Evolutionary conservation across 1,140 invertebrate species (phyloP).

Genomic region (Musca domestica): DNA sequence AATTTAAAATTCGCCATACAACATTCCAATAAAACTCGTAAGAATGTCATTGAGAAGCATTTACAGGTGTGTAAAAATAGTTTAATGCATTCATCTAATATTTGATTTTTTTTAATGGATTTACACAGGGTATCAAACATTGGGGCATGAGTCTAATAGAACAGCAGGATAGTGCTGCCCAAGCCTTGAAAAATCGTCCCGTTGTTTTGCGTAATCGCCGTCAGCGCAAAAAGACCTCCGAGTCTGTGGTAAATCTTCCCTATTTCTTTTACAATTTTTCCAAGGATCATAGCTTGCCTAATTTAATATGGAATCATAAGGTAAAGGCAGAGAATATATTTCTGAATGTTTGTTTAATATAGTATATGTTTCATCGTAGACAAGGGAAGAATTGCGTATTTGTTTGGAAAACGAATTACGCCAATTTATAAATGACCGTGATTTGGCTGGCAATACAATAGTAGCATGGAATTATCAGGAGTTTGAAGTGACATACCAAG

Average conservation of each 20-base stretch:
- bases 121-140: conserved; percentile 46
- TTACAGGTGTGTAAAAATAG: conserved; percentile 68
- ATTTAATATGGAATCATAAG: conserved; percentile 99
- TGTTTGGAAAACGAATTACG: conserved; percentile 92
- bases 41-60: conserved; percentile 73
- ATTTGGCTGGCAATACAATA: conserved; percentile 75
- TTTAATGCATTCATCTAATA: too few relatives aligned
- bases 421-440: conserved; percentile 85
- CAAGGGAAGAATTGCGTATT: conserved; percentile 90
- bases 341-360: background rate
- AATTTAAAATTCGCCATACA: conserved; percentile 94
- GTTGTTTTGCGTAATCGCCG: conserved; percentile 87
- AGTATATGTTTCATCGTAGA: conserved; percentile 63
- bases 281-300: conserved; percentile 91
- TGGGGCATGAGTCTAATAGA: conserved; percentile 53
- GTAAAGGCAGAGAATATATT: conserved; percentile 51
- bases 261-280: conserved; percentile 96
- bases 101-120: too few relatives aligned
- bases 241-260: conserved; percentile 78
- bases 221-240: conserved; percentile 82
- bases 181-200: conserved; percentile 64
- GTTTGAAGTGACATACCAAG: conserved; percentile 89
- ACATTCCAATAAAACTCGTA: conserved; percentile 63
- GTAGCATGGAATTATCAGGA: conserved; percentile 99
- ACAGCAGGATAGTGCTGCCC: conserved; percentile 47